These are phyloP conservation scores for Azemiops feae DNA, from an alignment of 2,113 vertebrate genomes.

Conservation along the genomic window DNA sequence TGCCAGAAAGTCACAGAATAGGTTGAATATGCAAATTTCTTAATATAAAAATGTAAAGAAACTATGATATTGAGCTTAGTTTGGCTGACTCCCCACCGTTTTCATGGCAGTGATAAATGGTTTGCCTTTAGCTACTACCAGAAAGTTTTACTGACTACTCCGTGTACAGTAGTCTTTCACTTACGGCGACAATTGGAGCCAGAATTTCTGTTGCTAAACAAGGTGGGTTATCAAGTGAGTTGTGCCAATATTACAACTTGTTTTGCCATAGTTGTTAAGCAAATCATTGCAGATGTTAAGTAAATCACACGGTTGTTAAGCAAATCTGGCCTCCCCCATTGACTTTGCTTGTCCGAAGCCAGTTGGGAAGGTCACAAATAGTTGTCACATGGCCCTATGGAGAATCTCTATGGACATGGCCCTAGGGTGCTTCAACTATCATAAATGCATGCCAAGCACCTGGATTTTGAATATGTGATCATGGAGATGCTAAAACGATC, in stretches of 20 bases:
- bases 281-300: neutral
- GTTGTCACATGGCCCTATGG: too few species aligned
- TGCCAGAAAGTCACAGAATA: neutral
- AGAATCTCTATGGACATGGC: too few species aligned
- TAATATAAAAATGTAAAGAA: neutral
- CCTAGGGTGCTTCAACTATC: too few species aligned
- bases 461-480: too few species aligned
- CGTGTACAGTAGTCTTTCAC: neutral
- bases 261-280: neutral
- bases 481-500: too few species aligned
- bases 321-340: too few species aligned
- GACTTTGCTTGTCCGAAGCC: too few species aligned
- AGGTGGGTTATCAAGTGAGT: neutral
- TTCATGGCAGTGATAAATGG: neutral
- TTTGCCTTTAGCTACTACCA: neutral
- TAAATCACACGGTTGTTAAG: neutral
- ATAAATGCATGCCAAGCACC: too few species aligned
- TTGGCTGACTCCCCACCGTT: neutral
- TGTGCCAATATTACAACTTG: neutral
- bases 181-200: neutral
- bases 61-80: neutral
- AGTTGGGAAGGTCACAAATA: too few species aligned
- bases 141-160: neutral
- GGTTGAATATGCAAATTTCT: neutral
- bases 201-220: neutral